These are phyloP conservation scores for Acanthacorydalis orientalis DNA, from an alignment of 2,888 invertebrate species.

Conservation along the genomic window DNA sequence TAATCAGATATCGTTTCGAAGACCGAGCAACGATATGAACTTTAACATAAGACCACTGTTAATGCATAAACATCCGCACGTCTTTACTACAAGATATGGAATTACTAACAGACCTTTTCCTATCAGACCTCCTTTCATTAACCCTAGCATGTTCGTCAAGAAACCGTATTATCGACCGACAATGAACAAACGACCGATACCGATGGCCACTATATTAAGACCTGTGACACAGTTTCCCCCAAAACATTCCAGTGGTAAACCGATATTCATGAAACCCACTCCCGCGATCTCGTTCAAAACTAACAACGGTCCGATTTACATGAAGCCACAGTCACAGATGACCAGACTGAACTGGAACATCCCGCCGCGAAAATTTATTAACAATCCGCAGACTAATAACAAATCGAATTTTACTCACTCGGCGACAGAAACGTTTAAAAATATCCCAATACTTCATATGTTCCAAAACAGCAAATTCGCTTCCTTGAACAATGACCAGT, in stretches of 20 bases:
- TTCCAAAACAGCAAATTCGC: too few relatives aligned
- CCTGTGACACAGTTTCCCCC: constrained; percentile 1
- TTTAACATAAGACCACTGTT: background rate
- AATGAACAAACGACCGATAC: background rate
- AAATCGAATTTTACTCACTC: too few relatives aligned
- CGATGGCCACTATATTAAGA: constrained; percentile 3
- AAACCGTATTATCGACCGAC: background rate
- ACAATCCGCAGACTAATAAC: too few relatives aligned
- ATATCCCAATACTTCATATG: too few relatives aligned
- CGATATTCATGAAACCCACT: background rate
- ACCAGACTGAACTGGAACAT: too few relatives aligned
- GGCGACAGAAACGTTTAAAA: too few relatives aligned
- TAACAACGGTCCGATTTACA: background rate
- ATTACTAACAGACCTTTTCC: background rate
- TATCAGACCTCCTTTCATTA: background rate
- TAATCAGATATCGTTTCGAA: background rate
- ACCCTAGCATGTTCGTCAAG: constrained; percentile 2
- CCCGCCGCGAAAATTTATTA: too few relatives aligned
- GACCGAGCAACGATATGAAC: too few relatives aligned
- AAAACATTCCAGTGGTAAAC: background rate
- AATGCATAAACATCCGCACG: background rate
- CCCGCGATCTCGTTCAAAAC: background rate
- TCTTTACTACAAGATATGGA: constrained; percentile 1
- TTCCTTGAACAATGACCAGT: too few relatives aligned
- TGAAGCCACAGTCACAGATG: background rate